These are phyloP conservation scores for Turritopsis dohrnii DNA, from an alignment of 30 jellyfish, hydroid and myxozoan species.

Conservation along the genomic window DNA sequence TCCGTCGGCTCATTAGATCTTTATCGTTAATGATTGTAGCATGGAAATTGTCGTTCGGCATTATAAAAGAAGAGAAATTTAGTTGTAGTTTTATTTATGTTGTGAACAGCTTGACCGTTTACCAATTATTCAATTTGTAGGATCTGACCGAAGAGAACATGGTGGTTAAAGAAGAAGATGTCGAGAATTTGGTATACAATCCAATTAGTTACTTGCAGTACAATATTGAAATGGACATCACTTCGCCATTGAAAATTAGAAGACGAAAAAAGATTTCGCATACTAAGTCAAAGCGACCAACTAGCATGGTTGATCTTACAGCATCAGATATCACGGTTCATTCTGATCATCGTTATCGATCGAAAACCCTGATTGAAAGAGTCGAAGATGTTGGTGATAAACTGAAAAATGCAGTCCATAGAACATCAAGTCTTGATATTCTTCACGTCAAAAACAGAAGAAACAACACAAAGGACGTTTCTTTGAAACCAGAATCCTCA, in stretches of 20 bases:
- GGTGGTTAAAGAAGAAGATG: conserved; percentile 19
- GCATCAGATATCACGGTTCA: neutral
- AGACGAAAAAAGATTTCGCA: neutral
- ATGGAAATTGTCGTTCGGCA: neutral
- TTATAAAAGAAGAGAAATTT: neutral
- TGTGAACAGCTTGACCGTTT: neutral
- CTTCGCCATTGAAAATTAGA: neutral
- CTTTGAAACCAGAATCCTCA: neutral
- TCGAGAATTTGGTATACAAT: conserved; percentile 4
- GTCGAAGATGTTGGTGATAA: conserved; percentile 9
- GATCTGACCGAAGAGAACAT: neutral
- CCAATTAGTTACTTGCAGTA: neutral
- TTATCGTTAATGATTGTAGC: neutral
- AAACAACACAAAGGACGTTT: neutral
- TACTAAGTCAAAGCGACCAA: neutral
- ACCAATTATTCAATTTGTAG: neutral
- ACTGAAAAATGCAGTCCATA: neutral
- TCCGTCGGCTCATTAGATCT: neutral
- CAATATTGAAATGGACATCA: neutral
- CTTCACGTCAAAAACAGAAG: neutral
- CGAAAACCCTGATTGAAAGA: conserved; percentile 2
- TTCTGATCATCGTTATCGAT: neutral
- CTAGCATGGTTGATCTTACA: neutral
- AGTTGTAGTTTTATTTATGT: neutral
- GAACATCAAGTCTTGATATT: neutral